Evolutionary conservation across 2,797 vertebrate species (phyloP), one percentile per base, ranked within the genome.

Genomic region (Pipistrellus pygmaeus): DNA sequence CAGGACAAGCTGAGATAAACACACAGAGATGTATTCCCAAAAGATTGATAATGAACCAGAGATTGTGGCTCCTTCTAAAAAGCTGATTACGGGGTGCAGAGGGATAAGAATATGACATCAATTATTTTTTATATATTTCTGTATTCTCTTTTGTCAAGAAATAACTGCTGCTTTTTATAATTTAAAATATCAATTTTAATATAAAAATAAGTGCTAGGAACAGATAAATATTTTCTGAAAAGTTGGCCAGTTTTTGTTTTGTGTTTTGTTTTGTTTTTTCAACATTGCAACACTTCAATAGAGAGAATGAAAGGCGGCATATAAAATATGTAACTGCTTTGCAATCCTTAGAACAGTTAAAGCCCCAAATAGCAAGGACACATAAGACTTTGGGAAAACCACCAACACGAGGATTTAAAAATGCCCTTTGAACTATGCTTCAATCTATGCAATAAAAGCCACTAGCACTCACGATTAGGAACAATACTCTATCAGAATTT

Each of bases 101-200:
- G 21, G 8, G 2, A 3, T 68, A 64, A 85, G 38, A 78, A 17
- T 57, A 32, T 6, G 21, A 25, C 75, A 77, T 51, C 38, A 27
- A 75, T 44, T 44, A 44, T 44, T 44, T 44, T 57, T 90, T 15
- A n/a, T 44, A 35, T 71, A 66, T 30, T 86, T 86, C 17, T n/a
- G 9, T 60, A 57, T 64, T 69, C 51, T 71, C 62, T 69, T 85
- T 82, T 75, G n/a, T 21, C 1, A 55, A 60, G 80, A 94, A 81
- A 68, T 51, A 6, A 60, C 0, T 51, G 13, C 23, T 86, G 2
- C 35, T 64, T 82, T 96, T 62, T 44, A 85, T 38, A n/a, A 76
- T 66, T 93, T 64, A 86, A 88, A 92, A 82, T 71, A 55, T 90
- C n/a, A 41, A 35, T 83, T 91, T 90, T 86, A 2, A 86, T 90